These are phyloP conservation scores for Drosophila guanche DNA, from an alignment of 1,140 invertebrate species.

Conservation along the genomic window DNA sequence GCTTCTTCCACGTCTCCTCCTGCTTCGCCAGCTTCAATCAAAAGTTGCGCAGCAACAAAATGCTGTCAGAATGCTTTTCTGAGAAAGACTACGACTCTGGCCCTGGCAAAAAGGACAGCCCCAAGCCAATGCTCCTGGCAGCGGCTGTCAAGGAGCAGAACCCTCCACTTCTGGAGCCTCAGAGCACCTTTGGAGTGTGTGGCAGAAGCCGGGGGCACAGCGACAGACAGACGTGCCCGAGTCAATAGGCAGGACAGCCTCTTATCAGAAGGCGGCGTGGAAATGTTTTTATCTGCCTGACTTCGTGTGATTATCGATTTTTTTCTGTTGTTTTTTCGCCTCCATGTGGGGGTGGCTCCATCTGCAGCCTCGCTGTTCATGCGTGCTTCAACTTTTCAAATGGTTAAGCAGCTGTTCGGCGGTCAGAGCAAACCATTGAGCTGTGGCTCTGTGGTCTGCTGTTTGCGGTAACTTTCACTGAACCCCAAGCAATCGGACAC, in stretches of 20 bases:
- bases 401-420: constrained; percentile 65
- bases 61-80: constrained; percentile 40
- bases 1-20: no score
- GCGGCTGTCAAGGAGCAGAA: constrained; percentile 28
- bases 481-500: background rate
- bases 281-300: constrained; percentile 57
- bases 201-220: constrained; percentile 9
- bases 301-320: constrained; percentile 70
- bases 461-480: constrained; percentile 12
- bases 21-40: constrained; percentile 22
- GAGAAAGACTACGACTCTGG: constrained; percentile 28
- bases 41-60: constrained; percentile 61
- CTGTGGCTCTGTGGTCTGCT: background rate
- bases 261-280: constrained; percentile 52
- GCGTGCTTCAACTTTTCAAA: constrained; percentile 66
- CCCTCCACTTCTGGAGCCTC: constrained; percentile 28
- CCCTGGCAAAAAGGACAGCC: constrained; percentile 36
- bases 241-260: constrained; percentile 45
- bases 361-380: constrained; percentile 33
- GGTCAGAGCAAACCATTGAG: constrained; percentile 57
- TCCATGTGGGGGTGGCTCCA: constrained; percentile 35
- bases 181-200: constrained; percentile 7
- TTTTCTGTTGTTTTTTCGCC: constrained; percentile 33
- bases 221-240: constrained; percentile 35
- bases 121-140: background rate